Evolutionary conservation across 2,113 vertebrate genomes (phyloP).

Genomic region (Thalassarche chlororhynchos): DNA sequence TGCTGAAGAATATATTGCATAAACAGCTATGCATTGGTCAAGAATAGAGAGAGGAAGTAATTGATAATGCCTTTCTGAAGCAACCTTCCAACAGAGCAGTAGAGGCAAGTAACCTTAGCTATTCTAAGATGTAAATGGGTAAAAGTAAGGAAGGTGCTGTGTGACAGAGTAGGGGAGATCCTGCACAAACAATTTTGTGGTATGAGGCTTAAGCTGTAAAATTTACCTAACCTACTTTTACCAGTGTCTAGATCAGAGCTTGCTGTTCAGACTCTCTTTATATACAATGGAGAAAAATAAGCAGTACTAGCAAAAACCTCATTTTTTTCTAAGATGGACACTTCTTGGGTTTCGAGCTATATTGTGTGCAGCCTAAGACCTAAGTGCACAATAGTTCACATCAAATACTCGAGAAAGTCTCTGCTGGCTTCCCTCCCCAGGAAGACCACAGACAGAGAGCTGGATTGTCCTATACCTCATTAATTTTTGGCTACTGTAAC

Average conservation of each 20-base stretch:
- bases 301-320: not conserved
- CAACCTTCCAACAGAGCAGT: not conserved
- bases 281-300: not conserved
- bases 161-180: not conserved
- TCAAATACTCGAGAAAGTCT: not conserved
- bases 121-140: not conserved
- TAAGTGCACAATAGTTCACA: not conserved
- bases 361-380: not conserved
- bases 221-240: not conserved
- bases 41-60: not conserved
- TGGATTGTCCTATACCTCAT: not conserved
- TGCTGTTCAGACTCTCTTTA: not conserved
- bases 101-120: not conserved
- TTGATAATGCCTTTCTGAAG: not conserved
- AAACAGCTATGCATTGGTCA: not conserved
- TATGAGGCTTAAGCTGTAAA: not conserved
- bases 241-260: not conserved
- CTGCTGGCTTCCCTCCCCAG: not conserved
- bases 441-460: not conserved
- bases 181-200: not conserved
- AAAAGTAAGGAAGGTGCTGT: not conserved
- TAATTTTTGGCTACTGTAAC: not conserved
- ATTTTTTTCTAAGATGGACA: not conserved
- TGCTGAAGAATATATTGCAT: slow-evolving; percentile 49
- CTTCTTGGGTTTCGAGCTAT: not conserved